Conservation (phyloP, 1,140 invertebrate genomes). For the Lutraria rhynchaena region DNA sequence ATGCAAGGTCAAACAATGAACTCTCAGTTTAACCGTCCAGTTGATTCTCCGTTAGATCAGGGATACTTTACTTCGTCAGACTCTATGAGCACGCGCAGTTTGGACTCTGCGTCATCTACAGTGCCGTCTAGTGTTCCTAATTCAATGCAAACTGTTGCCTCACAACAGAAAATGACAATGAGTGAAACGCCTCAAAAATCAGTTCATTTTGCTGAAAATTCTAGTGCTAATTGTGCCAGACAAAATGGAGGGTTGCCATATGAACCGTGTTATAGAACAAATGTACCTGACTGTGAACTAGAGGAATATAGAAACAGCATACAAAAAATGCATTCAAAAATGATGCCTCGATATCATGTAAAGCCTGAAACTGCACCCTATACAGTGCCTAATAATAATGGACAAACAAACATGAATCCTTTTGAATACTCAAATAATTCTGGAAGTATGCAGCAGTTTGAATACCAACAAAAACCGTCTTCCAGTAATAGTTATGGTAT, state of each 20-base stretch:
- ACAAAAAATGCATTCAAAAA: constrained; percentile 72
- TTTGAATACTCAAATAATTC: constrained; percentile 62
- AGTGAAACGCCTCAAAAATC: constrained; percentile 67
- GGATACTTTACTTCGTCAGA: constrained; percentile 75
- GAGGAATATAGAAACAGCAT: constrained; percentile 71
- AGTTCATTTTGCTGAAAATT: constrained; percentile 73
- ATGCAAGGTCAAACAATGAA: constrained; percentile 51
- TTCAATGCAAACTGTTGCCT: constrained; percentile 33
- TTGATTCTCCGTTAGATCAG: constrained; percentile 75
- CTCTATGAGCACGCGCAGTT: constrained; percentile 72
- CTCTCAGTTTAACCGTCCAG: constrained; percentile 59
- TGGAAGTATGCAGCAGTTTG: constrained; percentile 64
- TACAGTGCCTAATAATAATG: constrained; percentile 74
- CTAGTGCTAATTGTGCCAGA: constrained; percentile 42
- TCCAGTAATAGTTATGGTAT: constrained; percentile 67
- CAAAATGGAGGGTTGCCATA: constrained; percentile 58
- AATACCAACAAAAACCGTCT: constrained; percentile 62
- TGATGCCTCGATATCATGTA: constrained; percentile 71
- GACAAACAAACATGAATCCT: constrained; percentile 58
- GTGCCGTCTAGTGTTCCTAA: constrained; percentile 65
- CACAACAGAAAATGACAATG: constrained; percentile 41
- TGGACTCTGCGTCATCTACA: constrained; percentile 70
- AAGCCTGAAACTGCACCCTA: constrained; percentile 78
- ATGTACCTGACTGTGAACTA: constrained; percentile 70
- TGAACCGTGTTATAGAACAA: constrained; percentile 63